These are phyloP conservation scores for Heliconius hermathena DNA, from an alignment of 1,140 invertebrate genomes.

Conservation along the genomic window DNA sequence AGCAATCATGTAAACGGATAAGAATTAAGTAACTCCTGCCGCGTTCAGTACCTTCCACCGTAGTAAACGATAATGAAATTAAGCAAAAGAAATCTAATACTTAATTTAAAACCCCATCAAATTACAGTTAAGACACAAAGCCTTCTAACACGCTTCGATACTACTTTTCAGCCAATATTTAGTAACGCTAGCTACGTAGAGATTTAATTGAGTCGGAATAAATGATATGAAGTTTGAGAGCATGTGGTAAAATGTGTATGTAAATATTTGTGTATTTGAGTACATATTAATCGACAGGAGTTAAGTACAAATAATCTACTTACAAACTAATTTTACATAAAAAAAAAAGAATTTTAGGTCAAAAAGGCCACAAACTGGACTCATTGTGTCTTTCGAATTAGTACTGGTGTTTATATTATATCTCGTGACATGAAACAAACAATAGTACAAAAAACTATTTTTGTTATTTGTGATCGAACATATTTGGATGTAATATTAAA, in stretches of 20 bases:
- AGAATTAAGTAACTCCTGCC: too few relatives aligned
- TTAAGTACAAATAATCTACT: not conserved
- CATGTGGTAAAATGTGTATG: not conserved
- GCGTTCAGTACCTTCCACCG: too few relatives aligned
- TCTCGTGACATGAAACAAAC: too few relatives aligned
- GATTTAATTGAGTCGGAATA: not conserved
- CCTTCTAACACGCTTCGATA: slow-evolving; percentile 9
- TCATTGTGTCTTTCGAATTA: too few relatives aligned
- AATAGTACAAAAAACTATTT: too few relatives aligned
- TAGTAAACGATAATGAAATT: not conserved
- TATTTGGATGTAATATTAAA: too few relatives aligned
- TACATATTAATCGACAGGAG: not conserved
- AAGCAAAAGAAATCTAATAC: not conserved
- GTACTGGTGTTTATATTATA: too few relatives aligned
- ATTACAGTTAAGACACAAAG: not conserved
- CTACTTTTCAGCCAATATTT: slow-evolving; percentile 2
- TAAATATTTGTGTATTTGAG: not conserved
- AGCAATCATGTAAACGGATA: too few relatives aligned
- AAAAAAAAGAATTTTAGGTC: too few relatives aligned
- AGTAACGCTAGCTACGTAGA: slow-evolving; percentile 9
- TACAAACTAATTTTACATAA: too few relatives aligned
- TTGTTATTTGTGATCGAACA: too few relatives aligned
- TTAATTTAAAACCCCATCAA: not conserved
- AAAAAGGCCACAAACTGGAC: too few relatives aligned
- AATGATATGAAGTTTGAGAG: not conserved